phyloP scores from a whole-genome alignment of 2,888 invertebrate species.

The Dione juno region DNA sequence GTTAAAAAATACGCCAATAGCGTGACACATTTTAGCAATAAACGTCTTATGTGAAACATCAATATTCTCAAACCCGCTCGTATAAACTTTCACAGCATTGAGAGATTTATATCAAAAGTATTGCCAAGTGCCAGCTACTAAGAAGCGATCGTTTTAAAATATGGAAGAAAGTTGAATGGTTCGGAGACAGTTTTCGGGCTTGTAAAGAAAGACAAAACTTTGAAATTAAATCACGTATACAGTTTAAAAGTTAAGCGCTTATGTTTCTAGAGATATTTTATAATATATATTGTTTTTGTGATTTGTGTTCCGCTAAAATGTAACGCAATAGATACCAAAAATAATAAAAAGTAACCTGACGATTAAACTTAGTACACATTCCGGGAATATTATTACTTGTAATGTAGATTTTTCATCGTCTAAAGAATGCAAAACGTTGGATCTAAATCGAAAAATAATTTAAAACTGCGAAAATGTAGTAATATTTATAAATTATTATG shows the following conservation, averaged over 20 bases:
- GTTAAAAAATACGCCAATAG: not conserved
- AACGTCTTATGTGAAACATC: slow-evolving; percentile 20
- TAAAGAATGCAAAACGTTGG: no score
- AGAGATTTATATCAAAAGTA: slow-evolving; percentile 51
- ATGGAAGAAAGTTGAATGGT: slow-evolving; percentile 73
- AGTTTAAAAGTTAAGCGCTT: slow-evolving; percentile 82
- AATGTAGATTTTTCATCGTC: no score
- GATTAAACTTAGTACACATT: no score
- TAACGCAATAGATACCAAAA: no score
- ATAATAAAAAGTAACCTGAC: no score
- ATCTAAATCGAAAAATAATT: no score
- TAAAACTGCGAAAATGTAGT: no score
- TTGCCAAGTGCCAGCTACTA: slow-evolving; percentile 53
- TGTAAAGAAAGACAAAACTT: slow-evolving; percentile 70
- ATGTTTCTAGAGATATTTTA: slow-evolving; percentile 60
- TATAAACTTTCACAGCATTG: slow-evolving; percentile 37
- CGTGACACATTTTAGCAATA: slow-evolving; percentile 21
- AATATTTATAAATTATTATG: no score
- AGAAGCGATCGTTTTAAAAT: slow-evolving; percentile 63
- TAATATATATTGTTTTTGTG: not conserved
- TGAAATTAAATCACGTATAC: slow-evolving; percentile 82
- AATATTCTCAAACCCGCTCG: slow-evolving; percentile 18
- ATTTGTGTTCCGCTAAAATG: no score
- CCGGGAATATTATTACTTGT: no score
- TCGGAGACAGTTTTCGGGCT: slow-evolving; percentile 72